phyloP scores from a whole-genome alignment of 2,113 vertebrate species.

The Connochaetes taurinus region DNA sequence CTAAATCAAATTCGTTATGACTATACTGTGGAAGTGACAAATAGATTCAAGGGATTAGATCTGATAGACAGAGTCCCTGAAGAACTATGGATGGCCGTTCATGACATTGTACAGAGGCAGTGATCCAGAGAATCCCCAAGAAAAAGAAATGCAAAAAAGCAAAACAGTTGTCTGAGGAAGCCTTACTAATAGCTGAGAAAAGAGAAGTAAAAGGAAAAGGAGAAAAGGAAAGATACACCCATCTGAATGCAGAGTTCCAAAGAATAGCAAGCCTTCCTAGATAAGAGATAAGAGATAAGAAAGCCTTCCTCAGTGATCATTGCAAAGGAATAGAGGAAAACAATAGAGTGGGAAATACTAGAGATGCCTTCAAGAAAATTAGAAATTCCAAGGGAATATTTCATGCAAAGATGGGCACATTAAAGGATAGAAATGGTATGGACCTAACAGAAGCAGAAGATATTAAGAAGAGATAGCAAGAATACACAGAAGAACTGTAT shows the following conservation, averaged over 20 bases:
- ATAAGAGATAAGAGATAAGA: neutral
- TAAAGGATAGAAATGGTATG: neutral
- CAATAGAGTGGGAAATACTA: neutral
- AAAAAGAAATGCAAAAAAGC: neutral
- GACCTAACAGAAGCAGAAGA: neutral
- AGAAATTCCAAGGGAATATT: neutral
- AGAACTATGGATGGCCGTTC: neutral
- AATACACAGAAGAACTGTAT: neutral
- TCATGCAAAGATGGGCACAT: neutral
- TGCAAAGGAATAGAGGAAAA: neutral
- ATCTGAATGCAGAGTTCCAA: neutral
- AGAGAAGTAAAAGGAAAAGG: neutral
- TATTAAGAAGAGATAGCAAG: neutral
- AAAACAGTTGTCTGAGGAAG: neutral
- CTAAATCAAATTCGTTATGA: no score
- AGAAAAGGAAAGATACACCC: neutral
- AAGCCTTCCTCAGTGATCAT: neutral
- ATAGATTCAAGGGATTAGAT: neutral
- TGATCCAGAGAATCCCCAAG: neutral
- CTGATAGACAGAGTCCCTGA: neutral
- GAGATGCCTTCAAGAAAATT: neutral
- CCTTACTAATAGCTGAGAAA: neutral
- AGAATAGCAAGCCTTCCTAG: neutral
- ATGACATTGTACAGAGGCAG: neutral
- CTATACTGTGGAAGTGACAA: neutral